Base-by-base conservation (phyloP, 1,140 invertebrate species). In the Drosophila equinoxialis region DNA sequence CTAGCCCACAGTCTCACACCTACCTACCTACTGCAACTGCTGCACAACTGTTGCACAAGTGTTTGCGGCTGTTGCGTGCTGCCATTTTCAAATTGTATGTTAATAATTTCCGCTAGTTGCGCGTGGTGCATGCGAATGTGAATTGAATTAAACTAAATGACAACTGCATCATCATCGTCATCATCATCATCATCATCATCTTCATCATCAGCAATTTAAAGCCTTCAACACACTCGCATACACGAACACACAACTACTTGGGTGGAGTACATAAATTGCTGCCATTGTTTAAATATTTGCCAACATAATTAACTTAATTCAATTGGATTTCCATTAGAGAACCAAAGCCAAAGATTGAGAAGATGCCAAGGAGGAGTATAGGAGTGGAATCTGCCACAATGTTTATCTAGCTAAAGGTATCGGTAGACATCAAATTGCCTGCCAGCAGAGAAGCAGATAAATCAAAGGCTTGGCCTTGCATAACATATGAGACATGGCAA, bases 291-390 rank as follows among this genome's bases (percentile, higher is more conserved):
- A 91, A 91, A 91, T 91, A 91, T 91, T 91, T 91, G 89, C 85
- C 79, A 77, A 90, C 90, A 90, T 91, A 90, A 91, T 91, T 91
- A 91, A 91, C 90, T 91, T 91, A 91, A 91, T 91, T 91, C 84
- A 91, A 91, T 91, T 91, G 77, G 85, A 81, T 91, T 90, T 91
- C 81, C 89, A 91, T 89, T 81, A 90, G 79, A 70, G 77, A 30
- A 37, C 70, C 65, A 65, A 80, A 65, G 5, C 30, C 66, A 79
- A 83, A 37, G 10, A 42, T 59, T 58, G 54, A 66, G 66, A 51
- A 35, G 3, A 64, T 51, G 20, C 10, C 17, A 11, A 51, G 58
- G 70, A 23, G 35, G 45, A 65, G 41, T 57, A 26, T 6, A 7
- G 54, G 30, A 17, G 17, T 17, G 17, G 64, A 60, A 42, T 73